These are phyloP conservation scores for Latrodectus geometricus DNA, from an alignment of 1,140 invertebrate species.

Conservation along the genomic window DNA sequence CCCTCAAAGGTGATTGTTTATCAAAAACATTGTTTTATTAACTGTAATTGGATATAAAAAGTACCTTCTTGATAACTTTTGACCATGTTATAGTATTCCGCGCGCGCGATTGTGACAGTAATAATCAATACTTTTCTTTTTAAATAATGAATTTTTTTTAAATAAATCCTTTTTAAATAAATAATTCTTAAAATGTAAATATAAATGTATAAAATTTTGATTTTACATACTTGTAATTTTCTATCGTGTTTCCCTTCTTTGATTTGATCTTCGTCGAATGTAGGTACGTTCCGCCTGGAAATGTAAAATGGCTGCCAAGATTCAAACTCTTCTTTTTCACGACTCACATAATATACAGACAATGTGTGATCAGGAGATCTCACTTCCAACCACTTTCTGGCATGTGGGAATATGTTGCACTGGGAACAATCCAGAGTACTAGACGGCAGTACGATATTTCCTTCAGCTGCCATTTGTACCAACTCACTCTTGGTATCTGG, in stretches of 20 bases:
- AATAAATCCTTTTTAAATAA: no score
- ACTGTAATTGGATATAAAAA: no score
- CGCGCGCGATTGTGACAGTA: no score
- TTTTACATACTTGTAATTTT: slow-evolving; percentile 82
- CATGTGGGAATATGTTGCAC: slow-evolving; percentile 87
- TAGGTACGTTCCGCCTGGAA: slow-evolving; percentile 80
- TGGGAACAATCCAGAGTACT: slow-evolving; percentile 88
- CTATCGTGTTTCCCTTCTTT: slow-evolving; percentile 88
- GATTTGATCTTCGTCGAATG: slow-evolving; percentile 82
- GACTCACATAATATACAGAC: slow-evolving; percentile 86
- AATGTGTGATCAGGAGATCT: slow-evolving; percentile 73
- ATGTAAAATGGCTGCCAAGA: slow-evolving; percentile 87
- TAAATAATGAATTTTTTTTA: no score
- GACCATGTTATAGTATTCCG: no score
- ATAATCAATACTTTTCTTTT: no score
- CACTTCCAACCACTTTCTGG: slow-evolving; percentile 77
- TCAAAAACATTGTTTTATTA: no score
- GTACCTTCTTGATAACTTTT: no score
- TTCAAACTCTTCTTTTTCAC: slow-evolving; percentile 81
- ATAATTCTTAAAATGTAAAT: no score
- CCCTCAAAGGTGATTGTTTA: no score
- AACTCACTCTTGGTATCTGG: slow-evolving; percentile 83
- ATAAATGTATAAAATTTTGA: background rate
- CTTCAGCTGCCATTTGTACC: slow-evolving; percentile 68
- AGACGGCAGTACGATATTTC: slow-evolving; percentile 81